Evolutionary conservation across 2,888 invertebrate species (phyloP), one percentile per base, ranked within the genome.

Genomic region (Tetropium fuscum): DNA sequence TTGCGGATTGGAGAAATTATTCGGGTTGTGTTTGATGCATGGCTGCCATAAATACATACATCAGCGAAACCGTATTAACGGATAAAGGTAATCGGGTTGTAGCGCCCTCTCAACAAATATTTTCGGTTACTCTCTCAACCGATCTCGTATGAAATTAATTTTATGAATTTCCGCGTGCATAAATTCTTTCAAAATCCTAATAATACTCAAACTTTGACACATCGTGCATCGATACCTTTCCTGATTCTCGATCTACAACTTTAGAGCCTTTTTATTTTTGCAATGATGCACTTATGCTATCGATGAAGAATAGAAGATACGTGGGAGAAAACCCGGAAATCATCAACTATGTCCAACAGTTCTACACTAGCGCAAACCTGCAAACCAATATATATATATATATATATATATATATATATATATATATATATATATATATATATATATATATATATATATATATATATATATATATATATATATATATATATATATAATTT

Each of bases 1-100:
- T 79, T 76, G 76, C 74, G 75, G 70, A 76, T 75, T 73, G 73
- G 66, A 70, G 73, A 78, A 80, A 79, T 79, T 78, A 79, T 79
- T 79, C 77, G 72, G 70, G 72, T 68, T 70, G 71, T 68, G 72
- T 76, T 77, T 80, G 80, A 80, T 78, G 77, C 77, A 80, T 79
- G 73, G 77, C 68, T 64, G 74, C 78, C 74, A 77, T 79, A 79
- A 80, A 80, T 78, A 79, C 79, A 78, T 78, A 79, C 78, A 79
- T 79, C 79, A 79, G 73, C 74, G 72, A 71, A 70, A 72, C 72
- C 71, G 70, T 69, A 72, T 73, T 71, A 72, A 73, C 64, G 73
- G 74, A 74, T 74, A 71, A 73, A 73, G 75, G 76, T 76, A 77
- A 77, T 76, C 75, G 75, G 72, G 70, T 62, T 67, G 65, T 64